Percentiles rank a stretch among this genome's conserved stretches.
Evolutionary conservation across 2,113 vertebrate genomes (phyloP).

Genomic region (Dipodomys spectabilis): DNA sequence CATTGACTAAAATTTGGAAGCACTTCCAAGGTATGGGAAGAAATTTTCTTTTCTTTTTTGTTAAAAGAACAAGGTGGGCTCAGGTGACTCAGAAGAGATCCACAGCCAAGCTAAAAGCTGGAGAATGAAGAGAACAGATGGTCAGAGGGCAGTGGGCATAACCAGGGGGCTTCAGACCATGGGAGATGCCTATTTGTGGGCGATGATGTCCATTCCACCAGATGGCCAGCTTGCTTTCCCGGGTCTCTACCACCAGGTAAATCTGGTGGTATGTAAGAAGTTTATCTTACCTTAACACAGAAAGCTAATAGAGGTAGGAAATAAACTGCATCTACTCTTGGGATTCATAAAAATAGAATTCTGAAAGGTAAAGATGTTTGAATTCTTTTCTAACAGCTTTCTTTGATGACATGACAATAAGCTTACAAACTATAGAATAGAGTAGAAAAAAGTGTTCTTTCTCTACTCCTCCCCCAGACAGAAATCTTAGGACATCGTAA

Average conservation of each 20-base stretch:
- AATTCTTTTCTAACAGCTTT: conserved; percentile 45
- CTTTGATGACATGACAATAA: conserved; percentile 3
- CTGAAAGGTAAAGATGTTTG: background rate
- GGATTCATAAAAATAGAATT: background rate
- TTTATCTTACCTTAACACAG: conserved; percentile 34
- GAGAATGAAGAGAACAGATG: conserved; percentile 58
- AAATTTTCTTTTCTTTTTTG: background rate
- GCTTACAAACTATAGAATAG: background rate
- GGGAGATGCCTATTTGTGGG: conserved; percentile 52
- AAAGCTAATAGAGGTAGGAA: conserved; percentile 25
- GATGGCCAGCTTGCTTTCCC: conserved; percentile 65
- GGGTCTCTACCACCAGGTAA: conserved; percentile 41
- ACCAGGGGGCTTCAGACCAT: conserved; percentile 28
- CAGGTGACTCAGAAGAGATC: conserved; percentile 59
- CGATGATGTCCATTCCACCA: conserved; percentile 59
- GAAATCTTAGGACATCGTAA: conserved; percentile 8
- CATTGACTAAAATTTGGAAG: background rate
- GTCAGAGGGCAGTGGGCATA: conserved; percentile 43
- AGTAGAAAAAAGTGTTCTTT: background rate
- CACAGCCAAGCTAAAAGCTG: conserved; percentile 62
- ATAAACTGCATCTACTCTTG: background rate
- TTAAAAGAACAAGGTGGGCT: conserved; percentile 41
- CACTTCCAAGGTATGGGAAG: conserved; percentile 6
- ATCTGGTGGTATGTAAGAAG: conserved; percentile 15
- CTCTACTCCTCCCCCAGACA: background rate